Evolutionary conservation across 2,113 vertebrate genomes (phyloP), one percentile per base, ranked within the genome.

Genomic region (Holacanthus passer): DNA sequence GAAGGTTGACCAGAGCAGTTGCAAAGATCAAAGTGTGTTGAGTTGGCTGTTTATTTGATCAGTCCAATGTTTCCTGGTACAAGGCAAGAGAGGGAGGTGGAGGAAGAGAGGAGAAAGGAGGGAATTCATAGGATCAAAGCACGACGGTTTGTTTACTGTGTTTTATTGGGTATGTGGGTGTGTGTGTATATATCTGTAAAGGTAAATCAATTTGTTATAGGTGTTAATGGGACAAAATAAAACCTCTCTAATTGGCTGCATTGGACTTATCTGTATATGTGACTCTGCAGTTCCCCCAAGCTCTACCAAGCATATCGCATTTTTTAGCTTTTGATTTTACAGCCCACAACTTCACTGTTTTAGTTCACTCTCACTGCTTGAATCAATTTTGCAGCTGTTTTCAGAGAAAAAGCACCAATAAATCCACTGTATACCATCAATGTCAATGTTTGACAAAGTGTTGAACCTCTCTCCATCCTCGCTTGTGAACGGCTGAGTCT

Each of bases 41-140:
- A 77, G 62, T 20, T 72, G 59, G 66, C 71, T 68, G 55, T 65
- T 80, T 80, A 72, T 79, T 79, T 63, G 71, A 81, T 82, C 43
- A 53, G 37, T 69, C 70, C 75, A 68, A 47, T 76, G 62, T 76
- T 87, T 87, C 74, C 82, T 77, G 31, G 70, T 77, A 64, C 41
- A 68, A 1, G 58, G 47, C 63, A 73, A 53, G 22, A 53, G 60
- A 29, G 74, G 77, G 53, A 2, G 5, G 53, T 55, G 20, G 22
- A 71, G 65, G 68, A 35, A 41, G 55, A 58, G 72, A 69, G 39
- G 62, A 35, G 41, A 55, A 64, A n/a, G 32, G 65, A 65, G 2
- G 24, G 75, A 58, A 58, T 59, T 71, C n/a, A 62, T 35, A 68
- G 39, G 77, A 87, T 90, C 80, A 90, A 86, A 86, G 85, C 41